Base-by-base conservation (phyloP, 1,140 invertebrate species). In the Drosophila pseudoobscura region DNA sequence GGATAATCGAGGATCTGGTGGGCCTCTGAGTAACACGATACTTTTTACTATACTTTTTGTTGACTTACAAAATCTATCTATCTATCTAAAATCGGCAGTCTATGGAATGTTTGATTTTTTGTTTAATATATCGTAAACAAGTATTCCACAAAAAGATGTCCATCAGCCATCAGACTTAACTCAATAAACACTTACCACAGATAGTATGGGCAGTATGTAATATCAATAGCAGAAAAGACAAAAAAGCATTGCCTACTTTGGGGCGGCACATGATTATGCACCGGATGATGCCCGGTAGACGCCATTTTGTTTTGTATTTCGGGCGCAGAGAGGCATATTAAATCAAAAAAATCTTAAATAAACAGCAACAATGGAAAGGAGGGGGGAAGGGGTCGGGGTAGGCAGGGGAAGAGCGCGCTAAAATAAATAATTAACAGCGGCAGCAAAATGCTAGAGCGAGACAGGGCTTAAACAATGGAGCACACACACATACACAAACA, bases 371-470 rank as follows among this genome's bases (percentile, higher is more conserved):
- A 0, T 3, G 35, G 5, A 1, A 9, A 15, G 45, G n/a, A 4
- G 9, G 7, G 8, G 39, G n/a, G 5, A 1, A 3, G n/a, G 45
- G 29, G 8, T 9, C 2, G 31, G 31, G 31, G 8, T 7, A 46
- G 50, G 51, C 26, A 63, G 62, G 49, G 46, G 53, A 53, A 66
- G 53, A 78, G 39, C 59, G 65, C 64, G 79, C 76, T 80, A 60
- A 88, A 88, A 84, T 84, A 78, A 88, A 87, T 87, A 88, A 87
- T 88, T 87, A 87, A 88, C 78, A 82, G 53, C 53, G 43, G 61
- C 47, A 39, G 54, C 45, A 57, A 41, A 49, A 49, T 66, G 51
- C 65, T 59, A 61, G 69, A 43, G 49, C 74, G 66, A 73, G 78
- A 78, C 56, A 66, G 11, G 26, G 83, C 59, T 31, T 45, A 11